Percentiles rank a stretch among this genome's conserved stretches.
Conservation (phyloP, 2,113 vertebrate species). For the Muntiacus muntjak region DNA sequence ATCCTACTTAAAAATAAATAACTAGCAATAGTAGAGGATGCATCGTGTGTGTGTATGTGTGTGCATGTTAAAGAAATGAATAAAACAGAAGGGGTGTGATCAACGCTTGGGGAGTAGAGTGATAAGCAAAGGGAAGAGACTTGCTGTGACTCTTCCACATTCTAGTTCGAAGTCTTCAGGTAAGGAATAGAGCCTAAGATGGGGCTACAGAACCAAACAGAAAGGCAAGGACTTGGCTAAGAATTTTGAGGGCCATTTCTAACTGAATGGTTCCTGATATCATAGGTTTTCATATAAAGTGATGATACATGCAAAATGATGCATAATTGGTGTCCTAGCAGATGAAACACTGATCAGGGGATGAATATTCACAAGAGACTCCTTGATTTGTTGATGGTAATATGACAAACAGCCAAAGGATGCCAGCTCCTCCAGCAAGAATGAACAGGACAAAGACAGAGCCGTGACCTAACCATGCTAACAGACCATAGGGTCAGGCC, state of each 20-base stretch:
- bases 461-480: not conserved
- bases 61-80: not conserved
- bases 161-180: not conserved
- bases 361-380: not conserved
- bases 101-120: not conserved
- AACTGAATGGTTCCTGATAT: not conserved
- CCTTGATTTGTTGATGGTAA: not conserved
- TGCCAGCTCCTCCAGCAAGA: no score
- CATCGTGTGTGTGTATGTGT: rapidly evolving
- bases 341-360: not conserved
- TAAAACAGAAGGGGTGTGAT: not conserved
- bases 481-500: rapidly evolving
- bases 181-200: not conserved
- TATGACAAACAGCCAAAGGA: not conserved
- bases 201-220: rapidly evolving
- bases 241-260: not conserved
- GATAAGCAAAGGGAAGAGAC: not conserved
- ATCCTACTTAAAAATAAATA: not conserved
- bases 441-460: not conserved
- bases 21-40: not conserved
- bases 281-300: not conserved
- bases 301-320: not conserved
- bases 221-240: not conserved
- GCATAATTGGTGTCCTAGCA: not conserved
- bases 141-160: not conserved